A percentile compares a stretch with the other conserved stretches of the same genome.
These are phyloP conservation scores for Oedothorax gibbosus DNA, from an alignment of 1,140 invertebrate species.

Conservation along the genomic window DNA sequence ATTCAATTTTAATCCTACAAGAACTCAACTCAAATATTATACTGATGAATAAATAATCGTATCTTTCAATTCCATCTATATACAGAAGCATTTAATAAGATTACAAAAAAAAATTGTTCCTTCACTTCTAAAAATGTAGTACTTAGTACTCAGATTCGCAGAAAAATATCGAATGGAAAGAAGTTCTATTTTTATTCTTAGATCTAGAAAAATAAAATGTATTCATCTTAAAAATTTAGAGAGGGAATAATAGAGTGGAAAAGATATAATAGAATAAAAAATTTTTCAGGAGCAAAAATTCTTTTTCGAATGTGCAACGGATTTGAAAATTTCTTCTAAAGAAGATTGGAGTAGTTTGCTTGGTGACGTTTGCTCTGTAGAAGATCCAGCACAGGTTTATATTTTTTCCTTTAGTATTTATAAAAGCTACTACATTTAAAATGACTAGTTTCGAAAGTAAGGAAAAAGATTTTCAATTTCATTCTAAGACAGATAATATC, in stretches of 20 bases:
- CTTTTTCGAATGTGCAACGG: neutral
- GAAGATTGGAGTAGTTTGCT: neutral
- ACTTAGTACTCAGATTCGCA: neutral
- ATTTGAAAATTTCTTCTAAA: neutral
- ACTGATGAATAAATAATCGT: too few species aligned
- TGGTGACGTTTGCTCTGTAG: neutral
- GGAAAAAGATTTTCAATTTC: neutral
- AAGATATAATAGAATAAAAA: too few species aligned
- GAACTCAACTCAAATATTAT: too few species aligned
- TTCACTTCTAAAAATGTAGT: neutral
- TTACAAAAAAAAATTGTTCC: neutral
- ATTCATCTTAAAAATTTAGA: too few species aligned
- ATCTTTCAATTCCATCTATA: too few species aligned
- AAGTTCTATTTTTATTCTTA: neutral
- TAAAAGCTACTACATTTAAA: neutral
- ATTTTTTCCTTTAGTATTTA: neutral
- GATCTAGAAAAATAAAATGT: neutral
- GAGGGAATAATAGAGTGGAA: too few species aligned
- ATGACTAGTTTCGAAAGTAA: neutral
- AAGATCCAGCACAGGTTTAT: constrained; percentile 1
- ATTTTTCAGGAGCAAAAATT: constrained; percentile 25
- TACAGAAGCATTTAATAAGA: neutral
- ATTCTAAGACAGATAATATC: neutral
- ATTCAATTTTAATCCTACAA: too few species aligned
- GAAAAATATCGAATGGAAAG: neutral